These are phyloP conservation scores for Caenorhabditis doughertyi DNA, from an alignment of 2,888 invertebrate genomes.

Conservation along the genomic window DNA sequence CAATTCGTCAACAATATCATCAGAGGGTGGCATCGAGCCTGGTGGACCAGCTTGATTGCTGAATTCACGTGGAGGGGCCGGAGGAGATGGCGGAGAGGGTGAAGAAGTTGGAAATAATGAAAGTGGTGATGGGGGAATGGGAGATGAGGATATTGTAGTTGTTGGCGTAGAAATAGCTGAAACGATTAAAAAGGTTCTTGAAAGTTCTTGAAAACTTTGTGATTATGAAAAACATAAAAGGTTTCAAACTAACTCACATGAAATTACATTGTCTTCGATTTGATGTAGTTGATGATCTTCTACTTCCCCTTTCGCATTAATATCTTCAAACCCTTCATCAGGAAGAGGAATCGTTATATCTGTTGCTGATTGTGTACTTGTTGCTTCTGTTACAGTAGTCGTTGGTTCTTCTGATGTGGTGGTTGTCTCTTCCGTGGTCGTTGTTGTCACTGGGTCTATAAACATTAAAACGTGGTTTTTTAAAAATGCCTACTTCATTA, in stretches of 20 bases:
- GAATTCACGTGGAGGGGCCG: constrained; percentile 32
- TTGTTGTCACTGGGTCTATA: constrained; percentile 11
- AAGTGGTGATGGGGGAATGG: constrained; percentile 14
- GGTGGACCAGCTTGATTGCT: constrained; percentile 38
- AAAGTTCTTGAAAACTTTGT: too few relatives aligned
- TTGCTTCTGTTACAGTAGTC: constrained; percentile 26
- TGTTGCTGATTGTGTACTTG: constrained; percentile 7
- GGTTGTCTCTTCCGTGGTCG: constrained; percentile 6
- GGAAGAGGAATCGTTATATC: constrained; percentile 40
- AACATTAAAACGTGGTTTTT: neutral
- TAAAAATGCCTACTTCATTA: neutral
- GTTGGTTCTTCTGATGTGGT: constrained; percentile 26
- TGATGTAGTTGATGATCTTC: constrained; percentile 35
- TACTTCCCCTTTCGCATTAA: constrained; percentile 2
- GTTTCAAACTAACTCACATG: constrained; percentile 20
- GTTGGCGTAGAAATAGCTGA: constrained; percentile 40
- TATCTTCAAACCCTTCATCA: constrained; percentile 35
- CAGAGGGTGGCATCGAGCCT: constrained; percentile 59
- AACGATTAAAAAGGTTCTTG: neutral
- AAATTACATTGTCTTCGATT: constrained; percentile 57
- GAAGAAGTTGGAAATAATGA: constrained; percentile 13
- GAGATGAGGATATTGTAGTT: constrained; percentile 16
- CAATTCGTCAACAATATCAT: constrained; percentile 63
- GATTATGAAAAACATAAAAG: neutral
- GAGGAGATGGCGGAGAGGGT: constrained; percentile 25